Base-by-base conservation (phyloP, 2,113 vertebrate genomes). In the Psittacara wagleri region DNA sequence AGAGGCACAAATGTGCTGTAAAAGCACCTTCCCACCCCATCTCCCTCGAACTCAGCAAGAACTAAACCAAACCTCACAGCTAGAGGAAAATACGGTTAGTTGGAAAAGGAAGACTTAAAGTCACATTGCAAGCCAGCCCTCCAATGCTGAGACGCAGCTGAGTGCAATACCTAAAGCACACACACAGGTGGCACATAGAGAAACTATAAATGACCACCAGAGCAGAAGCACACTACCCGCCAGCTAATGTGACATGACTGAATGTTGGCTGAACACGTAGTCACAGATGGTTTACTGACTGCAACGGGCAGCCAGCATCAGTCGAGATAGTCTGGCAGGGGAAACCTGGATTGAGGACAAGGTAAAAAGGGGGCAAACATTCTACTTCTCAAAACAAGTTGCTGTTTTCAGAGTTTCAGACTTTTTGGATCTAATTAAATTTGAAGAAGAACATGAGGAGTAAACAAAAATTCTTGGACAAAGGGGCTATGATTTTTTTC, bases 391-490 rank as follows among this genome's bases (percentile, higher is more conserved):
- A 39, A 94, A 96, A 76, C 46, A 91, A 83, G 23, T 49, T 33
- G n/a, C 82, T 92, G 57, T 27, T 95, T 93, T 64, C 13, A 2
- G 76, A 61, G 48, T 43, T 84, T 70, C 63, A 84, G 62, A 52
- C 31, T 59, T 59, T 79, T 91, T 88, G 78, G 62, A 64, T 16
- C 49, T 91, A 93, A 92, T 91, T 87, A 80, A 91, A 83, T 88
- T 86, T 82, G 84, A 94, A 91, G 69, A 49, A 52, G 44, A 63
- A 95, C 96, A 63, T 27, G 8, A 89, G 44, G 44, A 95, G 31
- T 83, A 94, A 91, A 82, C 67, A 90, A 51, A 51, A 94, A 91
- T 85, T 93, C 54, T 90, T 93, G 84, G 75, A 66, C n/a, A 90
- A 73, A 20, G 2, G 25, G 25, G 22, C 20, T 61, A 35, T 16